Percentiles rank a stretch among this genome's conserved stretches.
Conservation (phyloP, 1,140 invertebrate genomes). For the Agrilus planipennis region DNA sequence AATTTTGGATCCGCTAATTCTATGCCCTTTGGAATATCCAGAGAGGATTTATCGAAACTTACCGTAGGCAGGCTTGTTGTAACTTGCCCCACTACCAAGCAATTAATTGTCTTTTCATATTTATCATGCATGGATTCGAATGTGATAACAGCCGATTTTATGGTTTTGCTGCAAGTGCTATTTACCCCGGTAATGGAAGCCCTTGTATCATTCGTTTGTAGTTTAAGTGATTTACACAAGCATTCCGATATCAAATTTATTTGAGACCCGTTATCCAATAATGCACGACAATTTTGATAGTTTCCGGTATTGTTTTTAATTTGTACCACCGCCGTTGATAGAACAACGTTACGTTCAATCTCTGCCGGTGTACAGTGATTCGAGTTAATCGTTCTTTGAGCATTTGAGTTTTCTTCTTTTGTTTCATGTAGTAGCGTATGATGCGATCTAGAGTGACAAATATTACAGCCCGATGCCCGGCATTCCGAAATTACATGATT, state of each 20-base stretch:
- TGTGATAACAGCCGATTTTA: neutral
- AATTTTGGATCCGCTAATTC: constrained; percentile 4
- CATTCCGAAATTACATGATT: constrained; percentile 13
- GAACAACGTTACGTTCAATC: neutral
- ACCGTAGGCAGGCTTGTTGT: neutral
- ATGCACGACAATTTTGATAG: neutral
- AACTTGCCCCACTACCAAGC: neutral
- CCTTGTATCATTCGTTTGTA: neutral
- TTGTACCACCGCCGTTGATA: constrained; percentile 6
- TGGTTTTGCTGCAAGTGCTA: neutral
- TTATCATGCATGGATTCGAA: neutral
- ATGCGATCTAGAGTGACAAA: too few relatives aligned
- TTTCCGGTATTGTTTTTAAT: constrained; percentile 6
- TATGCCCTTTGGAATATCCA: constrained; percentile 4
- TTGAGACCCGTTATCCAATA: constrained; percentile 9
- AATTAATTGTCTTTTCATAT: neutral
- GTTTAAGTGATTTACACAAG: constrained; percentile 4
- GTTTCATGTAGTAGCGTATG: too few relatives aligned
- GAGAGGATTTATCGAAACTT: neutral
- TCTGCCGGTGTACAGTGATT: neutral
- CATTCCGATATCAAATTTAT: constrained; percentile 8
- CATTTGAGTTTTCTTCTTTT: too few relatives aligned
- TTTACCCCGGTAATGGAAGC: neutral
- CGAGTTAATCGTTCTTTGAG: too few relatives aligned
- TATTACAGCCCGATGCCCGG: constrained; percentile 7